Percentiles rank a stretch among this genome's conserved stretches.
These are phyloP conservation scores for Tetraodon nigroviridis DNA, from an alignment of 2,113 vertebrate species.

Conservation along the genomic window DNA sequence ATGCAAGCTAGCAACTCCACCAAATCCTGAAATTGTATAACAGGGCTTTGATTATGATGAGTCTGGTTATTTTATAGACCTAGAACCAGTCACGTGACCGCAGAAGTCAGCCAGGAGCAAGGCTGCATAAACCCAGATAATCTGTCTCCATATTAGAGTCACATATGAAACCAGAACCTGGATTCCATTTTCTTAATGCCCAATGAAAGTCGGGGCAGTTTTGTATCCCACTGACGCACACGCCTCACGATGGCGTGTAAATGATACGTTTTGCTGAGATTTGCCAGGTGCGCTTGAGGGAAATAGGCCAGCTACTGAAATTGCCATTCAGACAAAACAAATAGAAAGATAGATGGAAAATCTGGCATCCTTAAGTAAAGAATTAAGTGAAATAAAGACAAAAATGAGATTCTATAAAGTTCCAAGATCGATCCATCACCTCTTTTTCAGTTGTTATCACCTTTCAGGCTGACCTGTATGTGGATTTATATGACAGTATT, in stretches of 20 bases:
- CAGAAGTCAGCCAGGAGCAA: no score
- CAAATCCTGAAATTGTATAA: no score
- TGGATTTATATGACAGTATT: not conserved
- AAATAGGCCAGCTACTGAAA: conserved; percentile 44
- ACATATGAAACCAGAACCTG: conserved; percentile 24
- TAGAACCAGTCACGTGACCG: no score
- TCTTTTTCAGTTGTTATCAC: conserved; percentile 22
- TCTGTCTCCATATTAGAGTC: not conserved
- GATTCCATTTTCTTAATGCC: conserved; percentile 22
- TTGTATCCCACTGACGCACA: conserved; percentile 23
- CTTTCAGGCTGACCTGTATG: not conserved
- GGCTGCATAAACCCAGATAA: not conserved
- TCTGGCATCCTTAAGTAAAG: conserved; percentile 36
- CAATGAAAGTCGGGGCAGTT: conserved; percentile 25
- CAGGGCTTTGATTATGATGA: no score
- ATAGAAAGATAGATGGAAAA: conserved; percentile 48
- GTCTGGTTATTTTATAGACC: no score
- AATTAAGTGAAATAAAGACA: conserved; percentile 46
- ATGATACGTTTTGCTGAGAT: conserved; percentile 44
- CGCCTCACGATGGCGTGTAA: conserved; percentile 29
- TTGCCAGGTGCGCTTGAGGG: conserved; percentile 36
- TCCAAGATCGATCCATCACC: conserved; percentile 42
- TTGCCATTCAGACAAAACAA: conserved; percentile 46
- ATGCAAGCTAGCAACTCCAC: no score
- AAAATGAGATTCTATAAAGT: conserved; percentile 48